Evolutionary conservation across 2,113 vertebrate species (phyloP), one percentile per base, ranked within the genome.

Genomic region (Lophius piscatorius): DNA sequence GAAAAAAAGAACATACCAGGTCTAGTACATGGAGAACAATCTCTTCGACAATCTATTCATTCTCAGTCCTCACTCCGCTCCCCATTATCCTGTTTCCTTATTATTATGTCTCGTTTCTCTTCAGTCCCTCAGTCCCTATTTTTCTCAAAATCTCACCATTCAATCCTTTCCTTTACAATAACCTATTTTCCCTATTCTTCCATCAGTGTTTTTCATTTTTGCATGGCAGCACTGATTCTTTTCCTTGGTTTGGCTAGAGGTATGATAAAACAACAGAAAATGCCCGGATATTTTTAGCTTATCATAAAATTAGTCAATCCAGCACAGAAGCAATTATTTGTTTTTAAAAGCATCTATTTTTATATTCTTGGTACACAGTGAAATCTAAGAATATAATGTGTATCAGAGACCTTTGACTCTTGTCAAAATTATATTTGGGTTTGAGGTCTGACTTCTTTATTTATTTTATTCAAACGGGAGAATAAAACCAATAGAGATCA

Each of bases 1-100:
- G 57, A 48, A 81, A 82, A 64, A 72, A 76, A 77, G 74, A 35
- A 69, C 62, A 38, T 14, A 61, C 16, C 71, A 80, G 55, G 70
- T 68, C 59, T 50, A 35, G 28, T 57, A 67, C 52, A 66, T 65
- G 47, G 50, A 61, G 61, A 74, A 72, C 55, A 56, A 29, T 66
- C 57, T 33, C 4, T 70, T 47, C 52, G 31, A 65, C 61, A 40
- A 4, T 31, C 67, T 42, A 26, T 65, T 60, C 70, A 70, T 38
- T 21, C 28, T 42, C 52, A 11, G 4, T n/a, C n/a, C 55, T 48
- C 38, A 36, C 24, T 22, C 33, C 22, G 39, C 41, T 52, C 51
- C 18, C 18, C 22, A 44, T 56, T 66, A 58, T 68, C 7, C 56
- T 50, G 22, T 54, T 41, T 55, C 35, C 60, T 60, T 26, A 60